Conservation (phyloP, 2,797 vertebrate species). For the Sternotherus odoratus region DNA sequence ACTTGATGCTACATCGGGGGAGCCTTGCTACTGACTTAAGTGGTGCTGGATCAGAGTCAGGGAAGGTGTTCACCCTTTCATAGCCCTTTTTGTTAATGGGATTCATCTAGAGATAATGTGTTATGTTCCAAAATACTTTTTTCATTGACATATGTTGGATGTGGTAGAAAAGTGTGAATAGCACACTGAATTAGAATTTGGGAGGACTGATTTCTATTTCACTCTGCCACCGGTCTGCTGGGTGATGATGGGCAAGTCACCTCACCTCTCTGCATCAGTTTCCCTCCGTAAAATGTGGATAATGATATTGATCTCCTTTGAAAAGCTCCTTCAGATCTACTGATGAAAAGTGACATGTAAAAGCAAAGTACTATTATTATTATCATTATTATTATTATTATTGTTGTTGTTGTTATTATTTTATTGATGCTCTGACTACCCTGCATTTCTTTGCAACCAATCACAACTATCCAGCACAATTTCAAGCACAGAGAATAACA, state of each 20-base stretch:
- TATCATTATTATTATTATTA: not conserved
- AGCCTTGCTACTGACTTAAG: not conserved
- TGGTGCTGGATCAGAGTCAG: not conserved
- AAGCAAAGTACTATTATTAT: not conserved
- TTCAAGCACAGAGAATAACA: not conserved
- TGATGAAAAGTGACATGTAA: not conserved
- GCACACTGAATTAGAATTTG: not conserved
- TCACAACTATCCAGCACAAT: not conserved
- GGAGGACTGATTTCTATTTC: not conserved
- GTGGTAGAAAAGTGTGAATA: not conserved
- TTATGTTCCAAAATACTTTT: not conserved
- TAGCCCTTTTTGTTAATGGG: not conserved
- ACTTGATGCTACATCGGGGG: not conserved
- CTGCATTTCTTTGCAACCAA: not conserved
- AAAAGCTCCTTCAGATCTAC: not conserved
- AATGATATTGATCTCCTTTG: not conserved
- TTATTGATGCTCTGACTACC: not conserved
- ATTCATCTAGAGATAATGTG: not conserved
- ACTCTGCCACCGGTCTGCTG: not conserved
- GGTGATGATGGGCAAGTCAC: not conserved
- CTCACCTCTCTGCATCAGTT: not conserved
- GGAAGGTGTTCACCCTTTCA: not conserved
- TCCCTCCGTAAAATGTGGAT: not conserved
- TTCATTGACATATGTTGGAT: not conserved
- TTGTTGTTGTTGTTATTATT: too few relatives aligned